Evolutionary conservation across 1,140 invertebrate genomes (phyloP).

Genomic region (Drosophila dunni): DNA sequence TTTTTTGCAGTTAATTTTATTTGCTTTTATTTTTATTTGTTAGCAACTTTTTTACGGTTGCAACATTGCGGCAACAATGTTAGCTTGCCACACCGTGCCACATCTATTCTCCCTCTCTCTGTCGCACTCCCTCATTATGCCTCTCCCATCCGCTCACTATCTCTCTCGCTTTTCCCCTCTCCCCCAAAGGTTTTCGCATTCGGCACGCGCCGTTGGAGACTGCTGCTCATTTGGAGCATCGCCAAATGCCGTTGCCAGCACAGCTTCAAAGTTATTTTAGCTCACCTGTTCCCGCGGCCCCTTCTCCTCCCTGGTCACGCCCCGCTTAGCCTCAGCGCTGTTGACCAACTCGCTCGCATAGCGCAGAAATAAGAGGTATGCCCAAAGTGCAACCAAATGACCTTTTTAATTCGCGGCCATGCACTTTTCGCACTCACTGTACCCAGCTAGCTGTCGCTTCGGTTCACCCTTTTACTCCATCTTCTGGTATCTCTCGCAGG

Average conservation of each 20-base stretch:
- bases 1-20: slow-evolving; percentile 5
- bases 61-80: slow-evolving; percentile 34
- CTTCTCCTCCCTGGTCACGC: not conserved
- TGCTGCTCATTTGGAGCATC: slow-evolving; percentile 72
- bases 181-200: slow-evolving; percentile 34
- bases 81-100: slow-evolving; percentile 22
- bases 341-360: too few relatives aligned
- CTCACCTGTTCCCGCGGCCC: slow-evolving; percentile 5
- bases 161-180: not conserved
- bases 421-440: slow-evolving; percentile 60
- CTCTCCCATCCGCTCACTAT: not conserved
- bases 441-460: not conserved
- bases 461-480: not conserved
- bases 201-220: slow-evolving; percentile 64
- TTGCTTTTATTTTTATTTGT: slow-evolving; percentile 19
- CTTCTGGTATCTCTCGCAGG: slow-evolving; percentile 20
- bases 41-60: slow-evolving; percentile 2
- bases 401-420: slow-evolving; percentile 82
- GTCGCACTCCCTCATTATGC: not conserved
- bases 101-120: not conserved
- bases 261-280: slow-evolving; percentile 55
- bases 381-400: slow-evolving; percentile 78
- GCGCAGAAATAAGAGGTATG: slow-evolving; percentile 33
- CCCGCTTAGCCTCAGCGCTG: not conserved
- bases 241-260: slow-evolving; percentile 56